A percentile compares a stretch with the other conserved stretches of the same genome.
These are phyloP conservation scores for Anniella stebbinsi DNA, from an alignment of 2,797 vertebrate genomes.

Conservation along the genomic window DNA sequence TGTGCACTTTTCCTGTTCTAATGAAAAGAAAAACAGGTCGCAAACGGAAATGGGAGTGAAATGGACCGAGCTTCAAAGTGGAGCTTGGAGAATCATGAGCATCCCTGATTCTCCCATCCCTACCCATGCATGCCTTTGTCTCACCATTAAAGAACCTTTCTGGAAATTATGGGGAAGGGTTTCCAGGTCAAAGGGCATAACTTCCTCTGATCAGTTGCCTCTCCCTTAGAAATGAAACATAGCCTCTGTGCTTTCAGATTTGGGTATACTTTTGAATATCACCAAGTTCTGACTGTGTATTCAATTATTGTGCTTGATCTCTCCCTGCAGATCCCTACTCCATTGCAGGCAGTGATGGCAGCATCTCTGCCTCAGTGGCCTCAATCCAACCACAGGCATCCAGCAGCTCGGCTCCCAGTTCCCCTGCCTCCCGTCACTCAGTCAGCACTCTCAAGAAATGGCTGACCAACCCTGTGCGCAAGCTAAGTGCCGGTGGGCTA, in stretches of 20 bases:
- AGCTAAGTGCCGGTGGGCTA: constrained; percentile 82
- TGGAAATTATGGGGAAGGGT: neutral
- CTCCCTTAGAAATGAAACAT: neutral
- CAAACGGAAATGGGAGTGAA: no score
- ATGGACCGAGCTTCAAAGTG: no score
- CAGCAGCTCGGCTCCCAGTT: constrained; percentile 88
- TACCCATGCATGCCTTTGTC: no score
- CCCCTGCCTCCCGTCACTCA: constrained; percentile 86
- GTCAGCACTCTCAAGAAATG: constrained; percentile 92
- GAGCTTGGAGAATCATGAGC: no score
- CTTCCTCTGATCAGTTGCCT: neutral
- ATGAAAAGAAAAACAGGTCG: no score
- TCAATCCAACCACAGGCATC: constrained; percentile 88
- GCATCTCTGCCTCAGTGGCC: constrained; percentile 90
- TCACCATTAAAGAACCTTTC: neutral
- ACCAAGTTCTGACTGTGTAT: neutral
- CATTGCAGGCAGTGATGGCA: constrained; percentile 90
- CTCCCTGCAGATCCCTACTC: constrained; percentile 88
- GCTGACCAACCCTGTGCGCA: constrained; percentile 91
- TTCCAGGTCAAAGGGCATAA: neutral
- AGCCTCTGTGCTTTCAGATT: neutral
- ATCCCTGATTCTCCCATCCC: neutral
- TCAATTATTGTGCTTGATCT: neutral
- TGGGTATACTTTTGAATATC: neutral
- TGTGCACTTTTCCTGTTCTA: no score